phyloP scores from a whole-genome alignment of 2,113 vertebrate genomes.

The Chinchilla lanigera region DNA sequence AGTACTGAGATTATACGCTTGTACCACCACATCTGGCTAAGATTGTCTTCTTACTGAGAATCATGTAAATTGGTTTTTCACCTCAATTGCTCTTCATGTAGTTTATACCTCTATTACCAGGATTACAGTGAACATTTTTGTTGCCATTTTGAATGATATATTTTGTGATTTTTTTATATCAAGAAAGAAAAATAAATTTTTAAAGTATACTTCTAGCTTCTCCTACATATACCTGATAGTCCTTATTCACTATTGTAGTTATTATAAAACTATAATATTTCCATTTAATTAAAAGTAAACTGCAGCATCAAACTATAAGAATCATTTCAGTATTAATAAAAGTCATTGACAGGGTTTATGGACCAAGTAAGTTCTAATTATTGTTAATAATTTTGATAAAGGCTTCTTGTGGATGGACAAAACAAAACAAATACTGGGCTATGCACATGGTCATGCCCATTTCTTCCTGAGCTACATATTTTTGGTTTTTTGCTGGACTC shows the following conservation, averaged over 20 bases:
- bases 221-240: background rate
- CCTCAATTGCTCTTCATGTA: background rate
- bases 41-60: background rate
- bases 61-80: background rate
- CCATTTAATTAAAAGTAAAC: background rate
- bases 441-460: background rate
- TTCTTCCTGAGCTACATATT: background rate
- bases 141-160: background rate
- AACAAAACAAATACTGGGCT: background rate
- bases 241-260: background rate
- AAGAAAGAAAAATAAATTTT: background rate
- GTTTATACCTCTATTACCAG: background rate
- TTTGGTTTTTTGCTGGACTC: background rate
- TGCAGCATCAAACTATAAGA: background rate
- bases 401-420: background rate
- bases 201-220: background rate
- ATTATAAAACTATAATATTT: background rate
- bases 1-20: background rate
- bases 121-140: background rate
- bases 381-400: background rate
- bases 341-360: background rate
- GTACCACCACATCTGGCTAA: background rate
- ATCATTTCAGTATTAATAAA: background rate
- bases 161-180: conserved; percentile 29
- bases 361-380: background rate